Base-by-base conservation (phyloP, 2,113 vertebrate species). In the Gymnobelideus leadbeateri region DNA sequence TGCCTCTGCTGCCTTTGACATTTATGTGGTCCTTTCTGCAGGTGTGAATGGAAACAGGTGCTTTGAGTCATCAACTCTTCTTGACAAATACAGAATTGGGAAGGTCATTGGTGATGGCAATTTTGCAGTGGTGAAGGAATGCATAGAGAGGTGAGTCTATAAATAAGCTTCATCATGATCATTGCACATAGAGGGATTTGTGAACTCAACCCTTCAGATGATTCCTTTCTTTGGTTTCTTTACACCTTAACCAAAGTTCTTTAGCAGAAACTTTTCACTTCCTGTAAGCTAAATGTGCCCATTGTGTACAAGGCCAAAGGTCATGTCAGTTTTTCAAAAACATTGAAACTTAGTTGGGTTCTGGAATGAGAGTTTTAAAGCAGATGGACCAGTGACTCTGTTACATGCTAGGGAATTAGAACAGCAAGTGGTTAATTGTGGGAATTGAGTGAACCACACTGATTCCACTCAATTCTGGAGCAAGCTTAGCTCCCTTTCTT, bases 61-160 rank as follows among this genome's bases (percentile, higher is more conserved):
- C 98, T 97, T 96, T 94, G 98, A 98, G 49, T 97, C 99, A 46
- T 98, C 99, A 3, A 95, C 98, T 96, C 99, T 99, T 98, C 98
- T 99, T 84, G 99, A 99, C 92, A 99, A 99, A 96, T 99, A 99
- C 95, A 99, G 98, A 98, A 98, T 99, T 46, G 99, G 99, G 53
- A 99, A 99, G 97, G 99, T 99, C 96, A 99, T 99, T 37, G 99
- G 99, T 25, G 99, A 99, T 26, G 99, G 99, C 31, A 99, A 99
- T 98, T 99, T 99, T 50, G 99, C 99, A 6, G 99, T 99, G 21
- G 99, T 99, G 26, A 99, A 99, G 97, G 99, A 99, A 96, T 99
- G 99, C 1, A 94, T 99, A 94, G 99, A 99, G 98, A 98, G 99
- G 99, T 99, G 97, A 98, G 99, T 94, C 68, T 84, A 19, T 21